Conservation (phyloP, 1,140 invertebrate genomes). For the Maconellicoccus hirsutus region DNA sequence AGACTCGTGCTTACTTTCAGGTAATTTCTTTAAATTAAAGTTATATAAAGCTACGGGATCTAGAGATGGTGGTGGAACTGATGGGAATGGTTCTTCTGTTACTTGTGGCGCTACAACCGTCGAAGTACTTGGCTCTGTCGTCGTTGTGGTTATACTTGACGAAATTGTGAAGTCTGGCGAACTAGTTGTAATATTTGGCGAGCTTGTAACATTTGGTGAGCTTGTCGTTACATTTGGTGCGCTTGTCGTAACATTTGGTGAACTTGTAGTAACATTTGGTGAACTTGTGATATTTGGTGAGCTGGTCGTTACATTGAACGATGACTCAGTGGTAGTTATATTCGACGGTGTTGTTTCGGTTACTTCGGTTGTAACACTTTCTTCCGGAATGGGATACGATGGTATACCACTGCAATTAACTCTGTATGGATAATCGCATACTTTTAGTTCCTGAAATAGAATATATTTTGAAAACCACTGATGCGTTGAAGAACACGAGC, state of each 20-base stretch:
- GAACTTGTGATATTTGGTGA: neutral
- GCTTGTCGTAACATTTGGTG: neutral
- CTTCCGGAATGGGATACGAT: constrained; percentile 31
- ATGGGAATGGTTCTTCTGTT: neutral
- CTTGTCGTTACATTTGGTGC: neutral
- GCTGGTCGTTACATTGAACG: neutral
- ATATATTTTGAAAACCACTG: neutral
- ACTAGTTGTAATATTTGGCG: neutral
- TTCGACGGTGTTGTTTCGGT: constrained; percentile 17
- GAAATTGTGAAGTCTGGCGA: neutral
- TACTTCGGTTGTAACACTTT: constrained; percentile 22
- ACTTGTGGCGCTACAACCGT: neutral
- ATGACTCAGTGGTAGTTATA: neutral
- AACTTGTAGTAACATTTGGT: neutral
- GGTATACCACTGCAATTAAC: constrained; percentile 42
- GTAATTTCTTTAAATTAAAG: constrained; percentile 24
- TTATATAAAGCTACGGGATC: constrained; percentile 24
- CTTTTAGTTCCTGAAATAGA: constrained; percentile 39
- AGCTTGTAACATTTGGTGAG: neutral
- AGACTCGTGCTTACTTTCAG: constrained; percentile 21
- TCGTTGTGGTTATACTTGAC: neutral
- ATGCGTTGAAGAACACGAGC: neutral
- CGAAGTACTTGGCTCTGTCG: constrained; percentile 9
- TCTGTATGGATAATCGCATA: constrained; percentile 45
- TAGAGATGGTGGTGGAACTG: neutral